Base-by-base conservation (phyloP, 2,797 vertebrate species). In the Loriculus beryllinus region DNA sequence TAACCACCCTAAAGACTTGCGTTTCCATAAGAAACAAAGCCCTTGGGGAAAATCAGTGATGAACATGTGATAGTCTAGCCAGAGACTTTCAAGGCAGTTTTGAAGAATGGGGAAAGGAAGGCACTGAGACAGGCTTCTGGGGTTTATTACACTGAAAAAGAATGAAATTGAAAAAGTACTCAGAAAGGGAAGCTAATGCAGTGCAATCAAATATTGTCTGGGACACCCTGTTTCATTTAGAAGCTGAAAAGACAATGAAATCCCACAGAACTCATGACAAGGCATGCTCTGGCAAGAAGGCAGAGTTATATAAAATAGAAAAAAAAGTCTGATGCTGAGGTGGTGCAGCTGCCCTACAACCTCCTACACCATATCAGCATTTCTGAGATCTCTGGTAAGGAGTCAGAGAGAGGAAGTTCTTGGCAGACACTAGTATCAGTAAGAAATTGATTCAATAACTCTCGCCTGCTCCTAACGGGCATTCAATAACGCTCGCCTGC, bases 231-330 rank as follows among this genome's bases (percentile, higher is more conserved):
- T 54, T 95, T 83, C 33, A 67, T 77, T 89, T 80, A 80, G 87
- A 86, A 78, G 45, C 47, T 81, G 57, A 74, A 93, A 76, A 91
- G 64, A 89, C 28, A 88, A 79, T 49, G 17, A 92, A 89, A 82
- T 87, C 25, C 25, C 56, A n/a, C 70, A 84, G 63, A 89, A 69
- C 48, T 63, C 35, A 45, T 80, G 51, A 89, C 71, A 82, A 45
- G 26, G 48, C 70, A 48, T 21, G 39, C 60, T 59, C 56, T 82
- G 60, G 37, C 26, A 85, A 82, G 68, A 77, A 77, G 37, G 14
- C 22, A 1, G 3, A 49, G 15, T 87, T 82, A 82, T 4, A 42
- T 13, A 91, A 85, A 72, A 86, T 9, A 90, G 48, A n/a, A 59
- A 90, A 88, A 88, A 74, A 64, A 92, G 51, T 77, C 39, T 74